phyloP scores from a whole-genome alignment of 2,797 vertebrate genomes.

The Harpagifer antarcticus region DNA sequence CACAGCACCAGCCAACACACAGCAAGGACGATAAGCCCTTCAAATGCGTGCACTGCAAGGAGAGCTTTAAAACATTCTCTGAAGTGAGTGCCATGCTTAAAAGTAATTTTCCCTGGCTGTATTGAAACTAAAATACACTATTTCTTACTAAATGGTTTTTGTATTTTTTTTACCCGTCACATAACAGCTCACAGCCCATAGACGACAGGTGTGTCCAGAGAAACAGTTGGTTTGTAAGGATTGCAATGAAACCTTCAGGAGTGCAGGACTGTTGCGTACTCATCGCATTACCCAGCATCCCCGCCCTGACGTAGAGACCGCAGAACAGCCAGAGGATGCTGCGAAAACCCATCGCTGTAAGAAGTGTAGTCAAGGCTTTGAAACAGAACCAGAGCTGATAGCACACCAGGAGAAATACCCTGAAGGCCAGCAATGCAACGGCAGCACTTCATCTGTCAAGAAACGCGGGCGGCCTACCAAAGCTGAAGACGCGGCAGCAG shows the following conservation, averaged over 20 bases:
- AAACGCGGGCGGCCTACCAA: constrained; percentile 83
- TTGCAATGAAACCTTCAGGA: constrained; percentile 86
- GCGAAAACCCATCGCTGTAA: constrained; percentile 83
- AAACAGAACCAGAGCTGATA: constrained; percentile 80
- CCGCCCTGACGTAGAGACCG: constrained; percentile 73
- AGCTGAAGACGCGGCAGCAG: constrained; percentile 56
- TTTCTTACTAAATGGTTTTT: not conserved
- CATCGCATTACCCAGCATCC: constrained; percentile 86
- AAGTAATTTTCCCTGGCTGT: not conserved
- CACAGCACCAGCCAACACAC: constrained; percentile 88
- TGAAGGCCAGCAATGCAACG: constrained; percentile 85
- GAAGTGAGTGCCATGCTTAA: constrained; percentile 74
- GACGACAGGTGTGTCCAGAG: constrained; percentile 87
- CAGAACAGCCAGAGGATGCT: constrained; percentile 74
- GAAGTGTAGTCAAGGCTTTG: constrained; percentile 84
- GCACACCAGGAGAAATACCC: constrained; percentile 86
- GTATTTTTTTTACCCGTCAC: not conserved
- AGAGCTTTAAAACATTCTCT: constrained; percentile 87
- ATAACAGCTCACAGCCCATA: constrained; percentile 83
- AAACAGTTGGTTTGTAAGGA: constrained; percentile 85
- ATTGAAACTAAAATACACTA: not conserved
- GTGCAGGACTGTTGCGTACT: constrained; percentile 83
- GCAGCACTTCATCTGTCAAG: constrained; percentile 72
- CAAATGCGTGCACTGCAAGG: constrained; percentile 87
- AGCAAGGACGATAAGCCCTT: constrained; percentile 89